phyloP scores from a whole-genome alignment of 2,797 vertebrate species.

The Halcyon smyrnensis region DNA sequence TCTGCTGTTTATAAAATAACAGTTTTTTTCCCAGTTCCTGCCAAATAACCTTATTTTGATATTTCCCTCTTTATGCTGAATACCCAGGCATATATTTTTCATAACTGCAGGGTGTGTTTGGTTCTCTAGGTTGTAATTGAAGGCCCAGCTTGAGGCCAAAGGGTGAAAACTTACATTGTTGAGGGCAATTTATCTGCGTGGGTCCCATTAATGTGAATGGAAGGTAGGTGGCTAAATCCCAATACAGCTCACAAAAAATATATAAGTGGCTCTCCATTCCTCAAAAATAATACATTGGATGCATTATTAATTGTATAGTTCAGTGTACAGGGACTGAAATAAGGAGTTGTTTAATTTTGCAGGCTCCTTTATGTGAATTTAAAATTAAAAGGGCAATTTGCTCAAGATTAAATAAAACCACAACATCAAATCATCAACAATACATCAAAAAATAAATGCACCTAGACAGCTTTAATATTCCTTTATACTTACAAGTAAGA shows the following conservation, averaged over 20 bases:
- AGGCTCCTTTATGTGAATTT: background rate
- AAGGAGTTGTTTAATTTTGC: background rate
- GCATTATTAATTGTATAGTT: conserved; percentile 5
- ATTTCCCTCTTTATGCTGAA: conserved; percentile 36
- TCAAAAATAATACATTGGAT: background rate
- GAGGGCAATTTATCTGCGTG: conserved; percentile 42
- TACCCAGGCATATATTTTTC: background rate
- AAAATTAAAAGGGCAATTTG: conserved; percentile 6
- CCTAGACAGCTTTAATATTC: background rate
- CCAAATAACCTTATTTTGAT: conserved; percentile 47
- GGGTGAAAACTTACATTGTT: conserved; percentile 6
- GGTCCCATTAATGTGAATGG: conserved; percentile 26
- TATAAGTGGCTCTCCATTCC: background rate
- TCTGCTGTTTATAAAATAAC: conserved; percentile 25
- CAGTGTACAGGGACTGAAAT: background rate
- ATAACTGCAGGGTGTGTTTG: conserved; percentile 28
- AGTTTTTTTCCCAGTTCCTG: background rate
- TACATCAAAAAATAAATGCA: background rate
- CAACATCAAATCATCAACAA: background rate
- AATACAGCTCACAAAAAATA: background rate
- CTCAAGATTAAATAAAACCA: background rate
- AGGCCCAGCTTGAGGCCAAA: background rate
- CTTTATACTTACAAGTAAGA: background rate
- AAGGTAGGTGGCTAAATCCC: conserved; percentile 33
- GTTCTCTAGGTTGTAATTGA: conserved; percentile 28